Base-by-base conservation (phyloP, 1,140 invertebrate species). In the Cydia amplana region DNA sequence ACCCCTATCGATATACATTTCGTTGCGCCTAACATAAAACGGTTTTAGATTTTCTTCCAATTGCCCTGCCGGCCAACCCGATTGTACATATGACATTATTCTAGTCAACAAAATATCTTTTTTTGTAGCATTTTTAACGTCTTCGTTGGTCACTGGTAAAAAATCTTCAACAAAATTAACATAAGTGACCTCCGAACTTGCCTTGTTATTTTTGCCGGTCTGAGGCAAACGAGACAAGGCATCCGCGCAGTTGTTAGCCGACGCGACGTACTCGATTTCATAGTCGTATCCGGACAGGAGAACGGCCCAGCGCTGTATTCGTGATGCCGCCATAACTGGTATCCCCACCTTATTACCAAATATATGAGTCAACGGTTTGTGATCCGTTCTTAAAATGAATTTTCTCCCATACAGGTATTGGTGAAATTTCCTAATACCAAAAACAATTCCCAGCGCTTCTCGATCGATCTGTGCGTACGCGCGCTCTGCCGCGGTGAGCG, bases 391-490 rank as follows among this genome's bases (percentile, higher is more conserved):
- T 25, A 25, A 25, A 3, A 25, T 25, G 3, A 25, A 51, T 3
- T 55, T 73, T 28, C 72, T 2, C 20, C 70, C 70, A 23, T 72
- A 72, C 18, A 72, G 40, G n/a, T 72, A 72, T 72, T 72, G 70
- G 25, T 72, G 46, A 32, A 73, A 73, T 73, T 23, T 36, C 20
- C 72, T 23, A 25, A 49, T 23, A 0, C 78, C 82, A 75, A 80
- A 86, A 25, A 87, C 77, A 18, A 87, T 83, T 7, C 82, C 77
- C 14, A 81, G 63, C 2, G 82, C 85, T 67, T 88, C 84, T 18
- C 73, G 67, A 4, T 87, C 82, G 12, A 86, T 82, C 25, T 84
- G 74, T 65, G 85, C 72, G 82, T 93, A 94, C 32, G 84, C 87
- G 36, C 75, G 77, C 82, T 93, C 89, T 73, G 77, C 60, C 12